Evolutionary conservation across 2,888 invertebrate genomes (phyloP).

Genomic region (Andrena fulva): DNA sequence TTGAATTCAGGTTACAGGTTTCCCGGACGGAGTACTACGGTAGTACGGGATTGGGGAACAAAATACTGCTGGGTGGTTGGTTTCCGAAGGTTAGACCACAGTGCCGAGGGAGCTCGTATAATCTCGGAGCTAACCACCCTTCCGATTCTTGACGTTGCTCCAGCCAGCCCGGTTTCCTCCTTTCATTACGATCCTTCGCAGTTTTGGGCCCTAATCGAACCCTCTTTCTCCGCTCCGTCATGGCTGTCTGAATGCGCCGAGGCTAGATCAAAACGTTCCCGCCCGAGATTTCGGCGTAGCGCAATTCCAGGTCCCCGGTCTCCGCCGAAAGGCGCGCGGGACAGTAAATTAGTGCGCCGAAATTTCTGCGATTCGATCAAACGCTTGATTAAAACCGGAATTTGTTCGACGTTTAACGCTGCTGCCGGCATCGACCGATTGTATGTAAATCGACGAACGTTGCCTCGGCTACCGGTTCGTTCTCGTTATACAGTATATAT

Average conservation of each 20-base stretch:
- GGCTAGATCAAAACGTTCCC: conserved; percentile 51
- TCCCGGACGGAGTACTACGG: conserved; percentile 25
- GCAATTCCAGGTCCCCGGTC: conserved; percentile 1
- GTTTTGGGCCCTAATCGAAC: conserved; percentile 52
- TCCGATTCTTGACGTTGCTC: conserved; percentile 60
- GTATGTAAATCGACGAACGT: conserved; percentile 59
- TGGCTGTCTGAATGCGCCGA: conserved; percentile 49
- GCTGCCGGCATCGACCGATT: conserved; percentile 53
- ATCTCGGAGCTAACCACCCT: conserved; percentile 64
- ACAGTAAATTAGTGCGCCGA: conserved; percentile 64
- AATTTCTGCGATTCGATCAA: conserved; percentile 64
- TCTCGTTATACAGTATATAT: conserved; percentile 24
- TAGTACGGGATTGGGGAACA: conserved; percentile 33
- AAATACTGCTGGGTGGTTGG: conserved; percentile 43
- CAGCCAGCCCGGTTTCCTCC: conserved; percentile 46
- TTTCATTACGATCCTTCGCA: conserved; percentile 60
- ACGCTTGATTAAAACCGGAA: conserved; percentile 64
- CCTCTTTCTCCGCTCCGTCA: conserved; percentile 36
- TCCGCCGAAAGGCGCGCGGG: conserved; percentile 40
- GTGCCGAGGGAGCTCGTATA: conserved; percentile 58
- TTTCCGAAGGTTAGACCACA: conserved; percentile 39
- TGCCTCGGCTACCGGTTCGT: neutral
- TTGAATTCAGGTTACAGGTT: conserved; percentile 41
- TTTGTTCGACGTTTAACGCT: conserved; percentile 59
- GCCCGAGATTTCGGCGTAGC: conserved; percentile 20